phyloP scores from a whole-genome alignment of 2,888 invertebrate genomes.

The Heliothis peltigera region DNA sequence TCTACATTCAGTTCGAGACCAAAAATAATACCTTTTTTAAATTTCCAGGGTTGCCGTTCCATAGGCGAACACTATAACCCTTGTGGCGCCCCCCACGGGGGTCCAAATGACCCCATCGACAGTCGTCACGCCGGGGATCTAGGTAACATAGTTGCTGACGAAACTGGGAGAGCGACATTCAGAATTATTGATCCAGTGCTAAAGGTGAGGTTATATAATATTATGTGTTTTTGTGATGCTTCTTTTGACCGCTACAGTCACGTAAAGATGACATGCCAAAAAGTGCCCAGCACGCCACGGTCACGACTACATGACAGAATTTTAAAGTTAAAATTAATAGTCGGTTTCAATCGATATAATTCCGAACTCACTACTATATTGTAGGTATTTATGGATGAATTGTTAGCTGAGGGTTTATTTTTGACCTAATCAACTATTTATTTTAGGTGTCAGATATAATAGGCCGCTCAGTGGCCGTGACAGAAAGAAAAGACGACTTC shows the following conservation, averaged over 20 bases:
- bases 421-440: too few species aligned
- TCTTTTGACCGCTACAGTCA: too few species aligned
- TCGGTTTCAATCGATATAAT: too few species aligned
- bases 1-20: too few species aligned
- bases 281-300: too few species aligned
- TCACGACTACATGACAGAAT: too few species aligned
- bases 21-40: neutral
- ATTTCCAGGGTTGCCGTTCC: slow-evolving; percentile 94
- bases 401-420: too few species aligned
- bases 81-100: slow-evolving; percentile 92
- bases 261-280: too few species aligned
- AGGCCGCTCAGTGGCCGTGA: slow-evolving; percentile 94
- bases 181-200: slow-evolving; percentile 77
- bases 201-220: slow-evolving; percentile 66
- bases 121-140: slow-evolving; percentile 96
- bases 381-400: too few species aligned
- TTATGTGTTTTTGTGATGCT: neutral
- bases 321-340: too few species aligned
- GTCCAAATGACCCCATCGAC: slow-evolving; percentile 90
- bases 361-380: too few species aligned
- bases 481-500: slow-evolving; percentile 90
- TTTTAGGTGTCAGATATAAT: slow-evolving; percentile 92
- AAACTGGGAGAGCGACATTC: slow-evolving; percentile 91
- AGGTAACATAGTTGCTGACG: slow-evolving; percentile 94
- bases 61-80: slow-evolving; percentile 98